Percentiles rank a stretch among this genome's conserved stretches.
Conservation (phyloP, 2,113 vertebrate species). For the Copsychus sechellarum region DNA sequence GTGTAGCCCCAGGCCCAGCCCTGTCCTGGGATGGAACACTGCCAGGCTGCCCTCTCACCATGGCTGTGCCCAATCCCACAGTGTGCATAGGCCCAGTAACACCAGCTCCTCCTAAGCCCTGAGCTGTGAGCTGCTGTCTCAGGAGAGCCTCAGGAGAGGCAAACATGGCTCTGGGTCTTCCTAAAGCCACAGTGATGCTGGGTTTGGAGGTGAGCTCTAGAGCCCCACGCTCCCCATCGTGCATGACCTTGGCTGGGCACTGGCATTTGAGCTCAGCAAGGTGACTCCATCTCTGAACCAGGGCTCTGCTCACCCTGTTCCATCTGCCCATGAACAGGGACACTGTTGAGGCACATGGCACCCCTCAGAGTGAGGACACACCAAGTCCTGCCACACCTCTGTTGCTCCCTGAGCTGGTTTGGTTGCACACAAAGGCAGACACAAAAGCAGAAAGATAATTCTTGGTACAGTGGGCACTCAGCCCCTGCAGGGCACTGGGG, state of each 20-base stretch:
- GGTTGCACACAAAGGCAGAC: neutral
- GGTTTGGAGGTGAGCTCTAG: neutral
- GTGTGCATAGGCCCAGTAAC: neutral
- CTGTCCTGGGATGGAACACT: neutral
- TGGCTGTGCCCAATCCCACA: neutral
- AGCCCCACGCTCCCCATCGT: rapidly evolving
- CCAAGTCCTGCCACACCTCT: neutral
- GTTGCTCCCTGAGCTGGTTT: neutral
- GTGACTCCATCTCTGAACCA: neutral
- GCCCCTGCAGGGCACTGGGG: neutral
- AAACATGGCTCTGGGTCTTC: neutral
- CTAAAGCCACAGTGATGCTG: neutral
- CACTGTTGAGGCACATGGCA: neutral
- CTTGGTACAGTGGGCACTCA: neutral
- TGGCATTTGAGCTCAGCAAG: neutral
- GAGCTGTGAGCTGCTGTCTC: neutral
- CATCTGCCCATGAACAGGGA: neutral
- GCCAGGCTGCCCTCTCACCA: neutral
- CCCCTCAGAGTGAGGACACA: neutral
- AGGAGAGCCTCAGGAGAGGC: neutral
- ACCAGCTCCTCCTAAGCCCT: neutral
- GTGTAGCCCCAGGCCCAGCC: neutral
- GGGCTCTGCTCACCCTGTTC: neutral
- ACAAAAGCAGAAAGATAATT: neutral
- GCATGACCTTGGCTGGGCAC: no score